phyloP scores from a whole-genome alignment of 2,113 vertebrate species.

The Rhinolophus sinicus region DNA sequence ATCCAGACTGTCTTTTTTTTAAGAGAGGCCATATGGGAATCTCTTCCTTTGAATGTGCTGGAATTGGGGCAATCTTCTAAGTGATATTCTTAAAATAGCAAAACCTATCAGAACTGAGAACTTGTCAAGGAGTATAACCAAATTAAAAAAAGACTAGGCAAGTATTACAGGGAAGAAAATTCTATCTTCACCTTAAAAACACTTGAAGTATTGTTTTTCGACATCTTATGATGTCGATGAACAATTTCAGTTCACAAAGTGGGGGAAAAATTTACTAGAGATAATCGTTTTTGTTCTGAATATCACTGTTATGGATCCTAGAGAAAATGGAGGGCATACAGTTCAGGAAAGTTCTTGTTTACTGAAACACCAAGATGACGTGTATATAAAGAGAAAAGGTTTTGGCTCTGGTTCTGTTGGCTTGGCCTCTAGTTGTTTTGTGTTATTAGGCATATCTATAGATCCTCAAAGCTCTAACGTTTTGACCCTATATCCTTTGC shows the following conservation, averaged over 20 bases:
- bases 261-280: not conserved
- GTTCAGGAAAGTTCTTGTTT: not conserved
- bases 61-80: slow-evolving; percentile 1
- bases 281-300: not conserved
- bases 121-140: not conserved
- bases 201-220: not conserved
- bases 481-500: not conserved
- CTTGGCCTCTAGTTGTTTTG: not conserved
- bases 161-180: not conserved
- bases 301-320: not conserved
- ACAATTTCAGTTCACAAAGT: not conserved
- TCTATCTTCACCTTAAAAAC: not conserved
- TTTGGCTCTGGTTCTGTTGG: not conserved
- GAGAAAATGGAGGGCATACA: not conserved
- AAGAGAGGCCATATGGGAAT: not conserved
- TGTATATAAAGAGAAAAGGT: not conserved
- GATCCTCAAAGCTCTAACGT: not conserved
- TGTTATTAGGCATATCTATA: not conserved
- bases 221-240: not conserved
- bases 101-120: not conserved
- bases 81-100: slow-evolving; percentile 47
- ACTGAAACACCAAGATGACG: not conserved
- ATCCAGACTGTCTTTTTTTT: not conserved
- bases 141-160: not conserved
- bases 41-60: not conserved